phyloP scores from a whole-genome alignment of 1,140 invertebrate species.

The Whitmania pigra region DNA sequence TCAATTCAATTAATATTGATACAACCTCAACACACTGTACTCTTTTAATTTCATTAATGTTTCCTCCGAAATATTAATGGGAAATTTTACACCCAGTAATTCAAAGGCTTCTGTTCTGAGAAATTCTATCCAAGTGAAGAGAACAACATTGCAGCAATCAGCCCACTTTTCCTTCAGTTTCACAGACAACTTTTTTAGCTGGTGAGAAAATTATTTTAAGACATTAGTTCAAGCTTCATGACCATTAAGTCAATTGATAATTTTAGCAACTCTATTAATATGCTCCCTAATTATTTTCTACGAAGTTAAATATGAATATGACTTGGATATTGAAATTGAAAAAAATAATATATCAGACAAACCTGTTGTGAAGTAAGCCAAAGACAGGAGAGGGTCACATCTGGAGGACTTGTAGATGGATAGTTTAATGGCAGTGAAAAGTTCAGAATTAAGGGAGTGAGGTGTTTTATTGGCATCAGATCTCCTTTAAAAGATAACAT shows the following conservation, averaged over 20 bases:
- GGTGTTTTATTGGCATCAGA: not conserved
- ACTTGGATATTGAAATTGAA: no score
- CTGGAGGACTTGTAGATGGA: not conserved
- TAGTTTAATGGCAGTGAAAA: not conserved
- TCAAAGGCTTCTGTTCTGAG: constrained; percentile 8
- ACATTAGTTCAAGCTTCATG: no score
- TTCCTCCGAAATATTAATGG: not conserved
- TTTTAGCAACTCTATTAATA: no score
- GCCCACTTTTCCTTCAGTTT: not conserved
- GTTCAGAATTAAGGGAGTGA: not conserved
- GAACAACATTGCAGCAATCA: not conserved
- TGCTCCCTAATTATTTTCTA: no score
- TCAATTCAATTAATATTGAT: not conserved
- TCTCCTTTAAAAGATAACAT: not conserved
- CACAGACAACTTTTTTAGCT: no score
- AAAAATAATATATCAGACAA: not conserved
- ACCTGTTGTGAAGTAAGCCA: constrained; percentile 5
- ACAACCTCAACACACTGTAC: not conserved
- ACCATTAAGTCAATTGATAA: no score
- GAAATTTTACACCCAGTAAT: constrained; percentile 12
- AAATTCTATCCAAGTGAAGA: constrained; percentile 16
- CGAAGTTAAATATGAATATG: no score
- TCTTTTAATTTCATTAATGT: not conserved
- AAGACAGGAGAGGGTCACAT: not conserved
- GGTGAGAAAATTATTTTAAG: not conserved